Conservation (phyloP, 2,888 invertebrate species). For the Lasioglossum malachurum region DNA sequence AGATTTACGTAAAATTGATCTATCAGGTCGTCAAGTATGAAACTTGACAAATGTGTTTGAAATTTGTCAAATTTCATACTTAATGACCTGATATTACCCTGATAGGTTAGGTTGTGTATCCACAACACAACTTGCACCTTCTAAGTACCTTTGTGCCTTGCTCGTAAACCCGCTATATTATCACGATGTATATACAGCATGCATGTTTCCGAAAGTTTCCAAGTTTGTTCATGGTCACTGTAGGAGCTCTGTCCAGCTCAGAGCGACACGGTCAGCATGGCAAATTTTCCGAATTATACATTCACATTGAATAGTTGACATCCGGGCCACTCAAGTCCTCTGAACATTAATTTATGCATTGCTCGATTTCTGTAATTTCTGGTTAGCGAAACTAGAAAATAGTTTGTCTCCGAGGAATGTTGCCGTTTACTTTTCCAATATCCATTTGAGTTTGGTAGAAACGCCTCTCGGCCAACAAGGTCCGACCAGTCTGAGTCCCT, state of each 20-base stretch:
- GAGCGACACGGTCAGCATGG: background rate
- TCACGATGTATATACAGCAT: too few species aligned
- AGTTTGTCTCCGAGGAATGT: background rate
- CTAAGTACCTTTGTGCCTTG: too few species aligned
- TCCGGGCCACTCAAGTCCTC: background rate
- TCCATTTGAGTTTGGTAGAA: background rate
- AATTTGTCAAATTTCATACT: too few species aligned
- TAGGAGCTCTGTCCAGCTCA: background rate
- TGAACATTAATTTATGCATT: background rate
- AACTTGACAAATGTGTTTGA: too few species aligned
- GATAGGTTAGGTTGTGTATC: too few species aligned
- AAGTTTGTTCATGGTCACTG: too few species aligned
- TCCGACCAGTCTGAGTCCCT: background rate
- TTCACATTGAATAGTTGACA: background rate
- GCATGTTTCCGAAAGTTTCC: too few species aligned
- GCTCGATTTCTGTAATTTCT: background rate
- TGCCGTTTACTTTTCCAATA: constrained; percentile 6
- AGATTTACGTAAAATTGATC: too few species aligned
- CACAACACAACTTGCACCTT: too few species aligned
- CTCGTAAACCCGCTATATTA: too few species aligned
- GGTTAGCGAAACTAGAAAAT: background rate
- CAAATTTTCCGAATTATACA: background rate
- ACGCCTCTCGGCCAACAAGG: background rate
- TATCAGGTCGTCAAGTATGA: too few species aligned
- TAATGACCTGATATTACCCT: too few species aligned